Base-by-base conservation (phyloP, 35 echinoderm and acorn worm genomes). In the Strongylocentrotus purpuratus region DNA sequence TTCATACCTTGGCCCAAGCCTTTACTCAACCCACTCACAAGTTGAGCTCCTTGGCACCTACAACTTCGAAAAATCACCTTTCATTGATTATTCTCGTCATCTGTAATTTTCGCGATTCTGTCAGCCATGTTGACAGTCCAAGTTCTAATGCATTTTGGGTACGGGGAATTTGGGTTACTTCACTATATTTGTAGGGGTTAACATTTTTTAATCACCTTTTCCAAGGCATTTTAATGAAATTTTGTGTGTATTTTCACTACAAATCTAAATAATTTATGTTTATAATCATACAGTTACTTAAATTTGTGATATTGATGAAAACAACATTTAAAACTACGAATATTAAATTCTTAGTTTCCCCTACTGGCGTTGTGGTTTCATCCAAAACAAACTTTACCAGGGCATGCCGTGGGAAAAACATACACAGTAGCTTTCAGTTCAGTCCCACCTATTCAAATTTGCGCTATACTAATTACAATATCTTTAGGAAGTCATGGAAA, bases 11-110 rank as follows among this genome's bases (percentile, higher is more conserved):
- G 91, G 91, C 91, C 91, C 91, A 93, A 93, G 91, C 46, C 91
- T 93, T 31, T 93, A 46, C 91, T 93, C 91, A 58, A 93, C 91
- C 91, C 91, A 33, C 91, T 93, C 91, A 93, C 91, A 22, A 55
- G 48, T 58, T 46, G 91, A 93, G 91, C 91, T 93, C 91, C 91
- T 93, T 93, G 91, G 91, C 91, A 93, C 91, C 91, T 93, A 93
- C 91, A 46, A 46, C 18, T 41, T 50, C 48, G 31, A 50, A 93
- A 93, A 50, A 28, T 48, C 46, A 45, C 20, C 32, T 93, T 93
- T 93, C 91, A 93, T 93, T 93, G 91, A 93, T 93, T 93, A 50
- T 93, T 93, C 91, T 93, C 91, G 91, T 93, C 91, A 93, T 93
- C 91, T 93, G 91, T 93, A 58, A 93, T 93, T 93, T 58, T 93